Conservation (phyloP, 2,113 vertebrate genomes). For the Holacanthus passer region DNA sequence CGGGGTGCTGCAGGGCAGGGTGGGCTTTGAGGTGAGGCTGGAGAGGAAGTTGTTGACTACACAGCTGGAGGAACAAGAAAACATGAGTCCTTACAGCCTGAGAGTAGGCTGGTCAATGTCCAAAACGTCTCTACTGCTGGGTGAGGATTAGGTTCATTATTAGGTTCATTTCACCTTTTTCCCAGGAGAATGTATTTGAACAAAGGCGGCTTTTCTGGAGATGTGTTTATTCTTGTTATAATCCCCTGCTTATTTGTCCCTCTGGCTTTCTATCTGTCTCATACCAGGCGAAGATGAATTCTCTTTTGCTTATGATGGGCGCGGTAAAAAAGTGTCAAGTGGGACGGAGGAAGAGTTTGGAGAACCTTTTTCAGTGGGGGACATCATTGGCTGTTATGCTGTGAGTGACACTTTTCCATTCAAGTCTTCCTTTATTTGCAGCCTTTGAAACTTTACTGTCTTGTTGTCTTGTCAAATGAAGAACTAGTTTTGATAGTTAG, state of each 20-base stretch:
- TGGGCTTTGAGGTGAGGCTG: constrained; percentile 91
- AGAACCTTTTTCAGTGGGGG: constrained; percentile 87
- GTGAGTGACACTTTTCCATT: constrained; percentile 77
- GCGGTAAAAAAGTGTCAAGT: constrained; percentile 86
- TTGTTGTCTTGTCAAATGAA: background rate
- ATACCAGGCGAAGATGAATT: constrained; percentile 87
- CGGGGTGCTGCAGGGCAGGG: constrained; percentile 85
- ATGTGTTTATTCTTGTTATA: background rate
- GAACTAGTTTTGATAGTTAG: background rate
- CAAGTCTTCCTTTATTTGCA: background rate
- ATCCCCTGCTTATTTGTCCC: background rate
- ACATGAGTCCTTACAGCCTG: constrained; percentile 79
- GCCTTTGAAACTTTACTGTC: background rate
- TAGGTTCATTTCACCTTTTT: background rate
- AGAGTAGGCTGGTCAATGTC: constrained; percentile 91
- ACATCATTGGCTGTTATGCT: constrained; percentile 92
- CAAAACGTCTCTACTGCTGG: constrained; percentile 85
- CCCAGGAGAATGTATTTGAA: background rate
- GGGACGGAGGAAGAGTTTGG: constrained; percentile 88
- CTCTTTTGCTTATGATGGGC: constrained; percentile 89
- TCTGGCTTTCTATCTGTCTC: background rate
- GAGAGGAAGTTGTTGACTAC: constrained; percentile 82
- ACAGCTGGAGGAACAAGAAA: constrained; percentile 61
- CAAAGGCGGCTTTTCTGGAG: background rate
- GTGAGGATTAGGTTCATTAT: constrained; percentile 71